Base-by-base conservation (phyloP, 2,797 vertebrate species). In the Centroberyx gerrardi region DNA sequence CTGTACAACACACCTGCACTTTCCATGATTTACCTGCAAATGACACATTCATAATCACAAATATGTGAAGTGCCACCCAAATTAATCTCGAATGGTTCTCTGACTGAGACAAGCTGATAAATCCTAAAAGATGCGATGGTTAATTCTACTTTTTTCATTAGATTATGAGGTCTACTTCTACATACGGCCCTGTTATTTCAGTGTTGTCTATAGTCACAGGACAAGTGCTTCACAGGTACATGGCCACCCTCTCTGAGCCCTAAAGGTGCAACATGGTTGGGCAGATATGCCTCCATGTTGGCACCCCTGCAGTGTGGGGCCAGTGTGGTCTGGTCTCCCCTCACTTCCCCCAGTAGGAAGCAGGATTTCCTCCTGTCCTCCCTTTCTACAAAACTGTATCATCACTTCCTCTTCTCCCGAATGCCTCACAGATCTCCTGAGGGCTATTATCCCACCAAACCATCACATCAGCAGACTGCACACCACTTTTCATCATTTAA, bases 301-400 rank as follows among this genome's bases (percentile, higher is more conserved):
- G 31, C 22, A 74, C 70, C 65, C 17, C 48, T 82, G 65, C 58
- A 66, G 52, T 48, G 15, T 64, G 36, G 68, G 54, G n/a, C 53
- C 58, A 53, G 10, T 74, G 1, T 72, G 53, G 70, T 69, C 72
- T 70, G 44, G 70, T 79, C 62, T 70, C 44, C 44, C 59, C 65
- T 81, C 53, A 59, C 70, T 85, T 88, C 78, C 82, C 46, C 53
- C 48, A 38, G 65, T 85, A 93, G 93, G 93, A 95, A 94, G 85
- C 93, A 95, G 93, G 94, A 94, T 94, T 91, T 95, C 93, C 94
- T 91, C 62, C 65, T 80, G 78, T 89, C 65, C 83, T 76, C 52
- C 88, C 69, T 76, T 81, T 87, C 69, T 80, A 60, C 67, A 84
- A 62, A 73, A 67, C 74, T 71, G 80, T 84, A 68, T 65, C 67